Conservation (phyloP, 2,113 vertebrate genomes). For the Callipepla squamata region DNA sequence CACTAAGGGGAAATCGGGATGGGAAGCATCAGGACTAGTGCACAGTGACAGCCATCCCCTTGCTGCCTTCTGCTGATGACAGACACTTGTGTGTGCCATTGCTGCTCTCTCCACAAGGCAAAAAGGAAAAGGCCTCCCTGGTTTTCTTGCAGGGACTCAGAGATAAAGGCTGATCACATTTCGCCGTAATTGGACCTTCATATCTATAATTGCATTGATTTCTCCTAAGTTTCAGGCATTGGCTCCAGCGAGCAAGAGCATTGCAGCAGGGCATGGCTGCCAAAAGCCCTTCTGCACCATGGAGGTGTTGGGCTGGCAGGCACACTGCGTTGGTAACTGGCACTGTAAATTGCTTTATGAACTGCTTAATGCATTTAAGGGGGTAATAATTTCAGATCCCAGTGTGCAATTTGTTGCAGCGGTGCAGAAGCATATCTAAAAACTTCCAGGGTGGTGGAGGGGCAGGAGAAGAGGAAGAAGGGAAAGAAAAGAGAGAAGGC, state of each 20-base stretch:
- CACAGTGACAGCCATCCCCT: neutral
- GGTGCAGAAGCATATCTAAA: conserved; percentile 61
- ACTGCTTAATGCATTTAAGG: conserved; percentile 69
- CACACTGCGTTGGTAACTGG: conserved; percentile 43
- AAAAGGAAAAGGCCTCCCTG: conserved; percentile 3
- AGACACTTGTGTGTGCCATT: neutral
- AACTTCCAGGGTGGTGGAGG: conserved; percentile 20
- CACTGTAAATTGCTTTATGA: conserved; percentile 69
- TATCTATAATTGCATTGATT: conserved; percentile 71
- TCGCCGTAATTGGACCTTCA: conserved; percentile 55
- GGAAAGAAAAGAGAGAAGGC: neutral
- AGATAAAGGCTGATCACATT: conserved; percentile 64
- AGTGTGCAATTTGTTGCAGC: conserved; percentile 45
- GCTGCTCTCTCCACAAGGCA: neutral
- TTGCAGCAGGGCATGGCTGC: conserved; percentile 31
- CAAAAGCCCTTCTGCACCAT: conserved; percentile 56
- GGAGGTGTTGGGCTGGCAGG: conserved; percentile 48
- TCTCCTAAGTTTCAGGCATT: conserved; percentile 61
- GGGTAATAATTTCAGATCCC: conserved; percentile 61
- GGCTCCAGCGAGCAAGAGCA: conserved; percentile 7
- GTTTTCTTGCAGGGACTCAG: conserved; percentile 56
- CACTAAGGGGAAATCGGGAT: neutral
- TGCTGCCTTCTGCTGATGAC: neutral
- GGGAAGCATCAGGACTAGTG: rapidly evolving
- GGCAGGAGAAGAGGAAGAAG: neutral